Conservation (phyloP, 2,888 invertebrate genomes). For the Andrena camellia region DNA sequence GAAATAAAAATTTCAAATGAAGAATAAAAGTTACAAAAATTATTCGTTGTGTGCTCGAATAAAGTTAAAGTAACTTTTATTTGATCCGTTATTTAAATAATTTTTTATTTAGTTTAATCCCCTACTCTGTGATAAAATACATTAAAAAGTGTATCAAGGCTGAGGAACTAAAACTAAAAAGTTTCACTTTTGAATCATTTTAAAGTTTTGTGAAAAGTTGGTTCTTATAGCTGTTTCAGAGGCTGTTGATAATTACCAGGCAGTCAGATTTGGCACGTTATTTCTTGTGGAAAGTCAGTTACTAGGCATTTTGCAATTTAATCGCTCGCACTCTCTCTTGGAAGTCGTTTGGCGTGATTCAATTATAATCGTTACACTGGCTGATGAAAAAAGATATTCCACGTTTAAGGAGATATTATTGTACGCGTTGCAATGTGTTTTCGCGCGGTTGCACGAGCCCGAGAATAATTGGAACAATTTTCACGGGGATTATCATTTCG, state of each 20-base stretch:
- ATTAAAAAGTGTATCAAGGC: too few species aligned
- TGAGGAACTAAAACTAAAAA: too few species aligned
- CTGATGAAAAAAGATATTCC: not conserved
- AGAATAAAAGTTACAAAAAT: too few species aligned
- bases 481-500: slow-evolving; percentile 16
- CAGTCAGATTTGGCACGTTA: not conserved
- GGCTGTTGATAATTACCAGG: not conserved
- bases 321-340: not conserved
- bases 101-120: too few species aligned
- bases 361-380: not conserved
- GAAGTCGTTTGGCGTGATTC: not conserved
- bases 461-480: slow-evolving; percentile 13
- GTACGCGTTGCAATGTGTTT: not conserved
- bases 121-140: too few species aligned
- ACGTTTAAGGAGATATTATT: not conserved
- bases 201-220: too few species aligned
- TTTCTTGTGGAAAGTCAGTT: not conserved
- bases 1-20: too few species aligned
- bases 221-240: not conserved
- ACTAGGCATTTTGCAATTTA: not conserved
- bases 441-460: not conserved
- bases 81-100: too few species aligned
- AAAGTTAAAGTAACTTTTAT: too few species aligned
- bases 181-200: too few species aligned
- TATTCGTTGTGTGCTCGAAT: too few species aligned